Percentiles rank a stretch among this genome's conserved stretches.
These are phyloP conservation scores for Tachina lurida DNA, from an alignment of 2,888 invertebrate genomes.

Conservation along the genomic window DNA sequence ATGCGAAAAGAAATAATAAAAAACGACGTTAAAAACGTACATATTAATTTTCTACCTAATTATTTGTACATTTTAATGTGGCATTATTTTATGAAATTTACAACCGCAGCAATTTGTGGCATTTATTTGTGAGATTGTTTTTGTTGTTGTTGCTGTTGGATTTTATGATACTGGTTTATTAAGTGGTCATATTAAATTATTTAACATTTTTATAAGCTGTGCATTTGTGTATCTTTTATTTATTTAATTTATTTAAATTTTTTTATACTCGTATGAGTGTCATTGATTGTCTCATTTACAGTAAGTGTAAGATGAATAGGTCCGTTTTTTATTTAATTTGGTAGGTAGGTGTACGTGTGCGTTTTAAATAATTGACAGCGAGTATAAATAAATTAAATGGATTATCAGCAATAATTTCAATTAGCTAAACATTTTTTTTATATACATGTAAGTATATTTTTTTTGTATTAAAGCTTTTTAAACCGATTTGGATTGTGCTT, in stretches of 20 bases:
- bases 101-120: slow-evolving; percentile 65
- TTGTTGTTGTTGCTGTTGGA: slow-evolving; percentile 15
- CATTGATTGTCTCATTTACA: slow-evolving; percentile 31
- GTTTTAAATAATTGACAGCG: background rate
- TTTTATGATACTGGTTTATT: slow-evolving; percentile 64
- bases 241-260: background rate
- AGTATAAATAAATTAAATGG: background rate
- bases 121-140: slow-evolving; percentile 45
- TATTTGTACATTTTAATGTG: slow-evolving; percentile 70
- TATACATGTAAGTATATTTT: background rate
- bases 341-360: background rate
- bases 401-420: background rate
- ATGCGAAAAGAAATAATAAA: slow-evolving; percentile 38
- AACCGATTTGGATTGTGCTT: background rate
- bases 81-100: slow-evolving; percentile 69
- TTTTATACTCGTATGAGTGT: slow-evolving; percentile 7
- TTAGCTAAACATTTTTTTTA: background rate
- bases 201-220: slow-evolving; percentile 69
- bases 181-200: slow-evolving; percentile 71
- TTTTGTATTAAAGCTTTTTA: background rate
- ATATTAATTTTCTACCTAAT: slow-evolving; percentile 62
- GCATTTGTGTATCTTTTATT: slow-evolving; percentile 12
- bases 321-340: background rate
- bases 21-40: slow-evolving; percentile 47
- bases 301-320: background rate